phyloP scores from a whole-genome alignment of 1,140 invertebrate genomes.

The Ditylenchus dipsaci region DNA sequence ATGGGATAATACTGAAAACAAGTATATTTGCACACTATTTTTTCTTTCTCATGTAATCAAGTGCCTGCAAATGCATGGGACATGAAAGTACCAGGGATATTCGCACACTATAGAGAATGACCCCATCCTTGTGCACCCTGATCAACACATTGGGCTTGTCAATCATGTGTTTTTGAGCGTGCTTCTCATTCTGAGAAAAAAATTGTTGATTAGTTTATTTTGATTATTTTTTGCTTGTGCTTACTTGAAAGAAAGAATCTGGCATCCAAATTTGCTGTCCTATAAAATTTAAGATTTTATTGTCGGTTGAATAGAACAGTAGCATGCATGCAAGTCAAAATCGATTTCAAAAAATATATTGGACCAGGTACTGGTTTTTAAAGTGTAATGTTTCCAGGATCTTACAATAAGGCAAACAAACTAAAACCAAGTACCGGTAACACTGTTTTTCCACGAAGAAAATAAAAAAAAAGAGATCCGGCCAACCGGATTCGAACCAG shows the following conservation, averaged over 20 bases:
- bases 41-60: not conserved
- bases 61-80: constrained; percentile 69
- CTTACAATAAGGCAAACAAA: too few relatives aligned
- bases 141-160: constrained; percentile 71
- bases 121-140: constrained; percentile 86
- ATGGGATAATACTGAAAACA: constrained; percentile 88
- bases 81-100: constrained; percentile 73
- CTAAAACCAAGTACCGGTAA: too few relatives aligned
- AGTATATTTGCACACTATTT: constrained; percentile 68
- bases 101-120: constrained; percentile 89
- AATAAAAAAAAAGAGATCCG: too few relatives aligned
- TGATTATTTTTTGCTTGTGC: not conserved
- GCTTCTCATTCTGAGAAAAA: constrained; percentile 90
- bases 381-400: too few relatives aligned
- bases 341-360: too few relatives aligned
- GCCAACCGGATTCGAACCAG: too few relatives aligned
- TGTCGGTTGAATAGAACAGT: too few relatives aligned
- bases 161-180: constrained; percentile 92
- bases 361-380: too few relatives aligned
- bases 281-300: too few relatives aligned
- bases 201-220: too few relatives aligned
- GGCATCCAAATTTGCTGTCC: constrained; percentile 57
- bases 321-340: too few relatives aligned
- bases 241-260: constrained; percentile 54
- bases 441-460: too few relatives aligned